Percentiles rank a stretch among this genome's conserved stretches.
These are phyloP conservation scores for Paracyprichromis sp. DNA, from an alignment of 2,113 vertebrate species.

Conservation along the genomic window DNA sequence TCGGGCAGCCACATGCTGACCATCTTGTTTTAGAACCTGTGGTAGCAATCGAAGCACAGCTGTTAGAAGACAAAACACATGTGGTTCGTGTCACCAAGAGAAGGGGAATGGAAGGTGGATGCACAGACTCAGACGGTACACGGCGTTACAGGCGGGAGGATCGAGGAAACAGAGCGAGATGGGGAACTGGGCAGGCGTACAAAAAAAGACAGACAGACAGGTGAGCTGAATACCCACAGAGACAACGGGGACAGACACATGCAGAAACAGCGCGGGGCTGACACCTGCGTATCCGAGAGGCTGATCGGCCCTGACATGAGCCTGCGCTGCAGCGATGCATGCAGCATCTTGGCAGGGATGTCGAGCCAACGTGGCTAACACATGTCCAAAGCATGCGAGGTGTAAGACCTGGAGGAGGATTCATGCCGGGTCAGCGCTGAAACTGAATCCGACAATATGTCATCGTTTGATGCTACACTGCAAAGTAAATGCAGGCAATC, in stretches of 20 bases:
- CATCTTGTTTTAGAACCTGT: conserved; percentile 67
- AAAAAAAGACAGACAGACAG: background rate
- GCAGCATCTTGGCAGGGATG: conserved; percentile 45
- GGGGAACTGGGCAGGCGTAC: background rate
- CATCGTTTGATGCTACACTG: background rate
- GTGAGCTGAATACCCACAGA: background rate
- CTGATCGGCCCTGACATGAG: conserved; percentile 16
- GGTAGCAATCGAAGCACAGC: conserved; percentile 53
- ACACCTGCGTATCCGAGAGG: conserved; percentile 16
- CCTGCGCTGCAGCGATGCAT: conserved; percentile 52
- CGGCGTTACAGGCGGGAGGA: background rate
- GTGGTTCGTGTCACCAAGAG: background rate
- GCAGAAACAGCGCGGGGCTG: conserved; percentile 19
- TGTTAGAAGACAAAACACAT: conserved; percentile 46
- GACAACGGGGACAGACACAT: background rate
- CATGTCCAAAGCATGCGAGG: conserved; percentile 42
- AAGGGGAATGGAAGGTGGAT: background rate
- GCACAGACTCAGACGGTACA: background rate
- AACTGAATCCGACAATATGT: conserved; percentile 20
- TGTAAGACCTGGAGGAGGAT: conserved; percentile 15
- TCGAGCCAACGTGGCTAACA: conserved; percentile 23
- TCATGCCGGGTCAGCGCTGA: conserved; percentile 27
- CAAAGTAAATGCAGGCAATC: conserved; percentile 9
- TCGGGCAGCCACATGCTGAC: conserved; percentile 55
- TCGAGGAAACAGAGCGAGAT: background rate